These are phyloP conservation scores for Aphaenogaster ashmeadi DNA, from an alignment of 1,140 invertebrate genomes.

Conservation along the genomic window DNA sequence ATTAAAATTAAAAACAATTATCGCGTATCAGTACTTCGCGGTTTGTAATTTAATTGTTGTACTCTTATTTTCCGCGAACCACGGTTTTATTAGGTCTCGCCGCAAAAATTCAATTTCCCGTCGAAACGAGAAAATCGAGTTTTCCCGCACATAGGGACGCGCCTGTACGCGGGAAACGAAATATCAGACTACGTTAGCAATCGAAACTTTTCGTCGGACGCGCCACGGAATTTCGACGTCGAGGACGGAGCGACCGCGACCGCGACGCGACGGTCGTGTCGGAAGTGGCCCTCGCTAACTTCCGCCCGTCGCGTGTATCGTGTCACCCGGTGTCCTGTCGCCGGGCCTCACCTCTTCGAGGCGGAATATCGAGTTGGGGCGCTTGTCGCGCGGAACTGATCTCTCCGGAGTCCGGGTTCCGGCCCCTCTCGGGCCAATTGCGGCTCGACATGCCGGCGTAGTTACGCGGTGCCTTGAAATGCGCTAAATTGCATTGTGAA, in stretches of 20 bases:
- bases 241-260: not conserved
- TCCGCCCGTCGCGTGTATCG: slow-evolving; percentile 8
- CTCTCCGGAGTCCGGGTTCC: not conserved
- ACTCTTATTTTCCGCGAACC: not conserved
- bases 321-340: slow-evolving; percentile 27
- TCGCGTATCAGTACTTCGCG: not conserved
- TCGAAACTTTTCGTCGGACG: slow-evolving; percentile 18
- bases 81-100: not conserved
- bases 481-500: slow-evolving; percentile 27
- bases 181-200: slow-evolving; percentile 12
- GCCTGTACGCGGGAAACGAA: slow-evolving; percentile 11
- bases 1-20: slow-evolving; percentile 14
- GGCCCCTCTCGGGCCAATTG: slow-evolving; percentile 24
- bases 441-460: not conserved
- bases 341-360: slow-evolving; percentile 30
- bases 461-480: slow-evolving; percentile 13
- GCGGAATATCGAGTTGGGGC: slow-evolving; percentile 38
- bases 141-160: too few species aligned
- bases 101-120: slow-evolving; percentile 46
- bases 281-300: slow-evolving; percentile 32
- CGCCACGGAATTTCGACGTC: slow-evolving; percentile 34
- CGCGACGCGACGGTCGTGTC: not conserved
- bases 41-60: not conserved
- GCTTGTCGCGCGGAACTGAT: slow-evolving; percentile 34
- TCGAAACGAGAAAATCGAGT: slow-evolving; percentile 5